Conservation (phyloP, 2,888 invertebrate genomes). For the Timandra comae region DNA sequence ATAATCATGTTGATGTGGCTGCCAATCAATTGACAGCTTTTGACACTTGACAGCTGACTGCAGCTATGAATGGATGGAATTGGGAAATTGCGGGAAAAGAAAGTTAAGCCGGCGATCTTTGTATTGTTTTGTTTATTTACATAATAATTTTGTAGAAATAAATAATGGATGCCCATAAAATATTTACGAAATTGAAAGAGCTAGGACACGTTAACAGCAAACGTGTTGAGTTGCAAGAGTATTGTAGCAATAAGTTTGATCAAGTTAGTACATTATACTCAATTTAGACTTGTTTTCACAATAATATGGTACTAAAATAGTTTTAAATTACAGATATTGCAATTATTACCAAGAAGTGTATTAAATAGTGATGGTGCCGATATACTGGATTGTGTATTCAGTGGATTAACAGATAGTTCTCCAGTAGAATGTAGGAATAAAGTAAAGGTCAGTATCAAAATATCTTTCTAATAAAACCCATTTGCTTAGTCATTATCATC, state of each 20-base stretch:
- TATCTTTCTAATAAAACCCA: no score
- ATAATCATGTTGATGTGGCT: no score
- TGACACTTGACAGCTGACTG: no score
- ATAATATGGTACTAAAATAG: no score
- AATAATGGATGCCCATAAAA: no score
- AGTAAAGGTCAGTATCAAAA: slow-evolving; percentile 50
- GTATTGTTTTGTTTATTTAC: neutral
- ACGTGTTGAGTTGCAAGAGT: slow-evolving; percentile 47
- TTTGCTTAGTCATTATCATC: no score
- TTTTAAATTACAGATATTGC: slow-evolving; percentile 39
- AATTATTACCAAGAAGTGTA: slow-evolving; percentile 44
- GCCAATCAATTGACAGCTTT: no score
- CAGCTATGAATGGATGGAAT: no score
- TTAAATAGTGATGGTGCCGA: slow-evolving; percentile 52
- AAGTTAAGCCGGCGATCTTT: neutral
- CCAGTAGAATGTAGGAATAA: slow-evolving; percentile 29
- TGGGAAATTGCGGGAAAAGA: neutral
- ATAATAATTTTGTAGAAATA: neutral
- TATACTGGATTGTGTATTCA: slow-evolving; percentile 50
- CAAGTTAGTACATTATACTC: slow-evolving; percentile 41
- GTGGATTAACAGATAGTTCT: slow-evolving; percentile 44
- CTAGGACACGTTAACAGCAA: slow-evolving; percentile 45
- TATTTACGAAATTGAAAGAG: no score
- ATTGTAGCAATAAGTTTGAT: slow-evolving; percentile 44
- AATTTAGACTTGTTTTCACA: no score